Evolutionary conservation across 2,888 invertebrate genomes (phyloP).

Genomic region (Tortricodes alternella): DNA sequence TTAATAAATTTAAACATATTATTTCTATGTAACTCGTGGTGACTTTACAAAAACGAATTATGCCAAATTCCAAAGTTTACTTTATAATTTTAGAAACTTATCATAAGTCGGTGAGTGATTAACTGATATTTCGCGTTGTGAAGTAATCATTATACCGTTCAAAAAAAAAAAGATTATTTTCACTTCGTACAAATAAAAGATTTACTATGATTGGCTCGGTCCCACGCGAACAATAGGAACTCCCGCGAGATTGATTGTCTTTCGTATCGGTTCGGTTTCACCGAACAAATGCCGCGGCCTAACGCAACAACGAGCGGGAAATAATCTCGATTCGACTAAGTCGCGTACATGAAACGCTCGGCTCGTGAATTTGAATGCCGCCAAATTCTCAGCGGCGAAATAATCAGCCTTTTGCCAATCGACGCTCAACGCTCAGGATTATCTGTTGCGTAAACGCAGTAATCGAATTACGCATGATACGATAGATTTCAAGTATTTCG

Average conservation of each 20-base stretch:
- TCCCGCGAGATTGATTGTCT: slow-evolving; percentile 65
- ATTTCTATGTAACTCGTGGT: no score
- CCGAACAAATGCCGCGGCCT: slow-evolving; percentile 48
- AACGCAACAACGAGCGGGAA: slow-evolving; percentile 51
- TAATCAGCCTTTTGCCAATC: slow-evolving; percentile 37
- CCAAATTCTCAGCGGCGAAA: slow-evolving; percentile 44
- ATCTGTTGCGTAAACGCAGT: slow-evolving; percentile 46
- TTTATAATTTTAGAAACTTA: no score
- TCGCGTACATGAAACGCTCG: slow-evolving; percentile 39
- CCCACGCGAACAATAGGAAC: slow-evolving; percentile 74
- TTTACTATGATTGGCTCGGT: slow-evolving; percentile 61
- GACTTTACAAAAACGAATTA: no score
- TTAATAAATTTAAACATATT: no score
- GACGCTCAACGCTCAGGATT: slow-evolving; percentile 41
- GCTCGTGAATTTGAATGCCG: slow-evolving; percentile 38
- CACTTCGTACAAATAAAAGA: slow-evolving; percentile 51
- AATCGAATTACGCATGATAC: slow-evolving; percentile 41
- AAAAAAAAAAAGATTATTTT: slow-evolving; percentile 41
- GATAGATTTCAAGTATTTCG: background rate
- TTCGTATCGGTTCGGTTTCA: slow-evolving; percentile 69
- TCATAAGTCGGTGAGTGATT: no score
- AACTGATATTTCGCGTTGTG: no score
- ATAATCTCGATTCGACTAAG: slow-evolving; percentile 48
- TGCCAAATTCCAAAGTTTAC: no score
- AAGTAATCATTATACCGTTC: background rate